Evolutionary conservation across 1,140 invertebrate genomes (phyloP).

Genomic region (Cataglyphis hispanica): DNA sequence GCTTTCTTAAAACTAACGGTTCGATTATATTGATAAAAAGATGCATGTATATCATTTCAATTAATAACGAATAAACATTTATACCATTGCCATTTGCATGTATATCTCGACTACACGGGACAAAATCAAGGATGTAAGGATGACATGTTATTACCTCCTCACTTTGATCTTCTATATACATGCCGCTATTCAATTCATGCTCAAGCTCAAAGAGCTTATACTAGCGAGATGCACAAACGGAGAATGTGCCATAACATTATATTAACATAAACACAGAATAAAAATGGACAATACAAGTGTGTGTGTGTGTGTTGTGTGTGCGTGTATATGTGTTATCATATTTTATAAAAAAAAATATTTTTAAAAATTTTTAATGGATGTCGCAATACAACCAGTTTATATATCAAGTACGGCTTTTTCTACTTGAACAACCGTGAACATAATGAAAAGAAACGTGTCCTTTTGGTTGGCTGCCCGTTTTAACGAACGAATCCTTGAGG

Average conservation of each 20-base stretch:
- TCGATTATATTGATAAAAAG: neutral
- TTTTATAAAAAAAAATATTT: neutral
- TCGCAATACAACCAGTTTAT: neutral
- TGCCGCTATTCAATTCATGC: neutral
- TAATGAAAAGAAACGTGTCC: conserved; percentile 64
- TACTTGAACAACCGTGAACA: conserved; percentile 18
- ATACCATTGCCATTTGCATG: neutral
- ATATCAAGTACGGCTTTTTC: conserved; percentile 33
- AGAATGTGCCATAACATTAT: too few relatives aligned
- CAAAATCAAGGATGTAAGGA: neutral
- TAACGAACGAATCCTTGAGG: conserved; percentile 70
- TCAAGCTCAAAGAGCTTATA: neutral
- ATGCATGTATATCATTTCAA: conserved; percentile 14
- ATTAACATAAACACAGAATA: neutral
- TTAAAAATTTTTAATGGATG: neutral
- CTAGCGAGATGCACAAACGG: neutral
- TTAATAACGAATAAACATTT: conserved; percentile 5
- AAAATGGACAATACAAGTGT: neutral
- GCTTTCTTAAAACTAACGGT: neutral
- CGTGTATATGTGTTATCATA: neutral
- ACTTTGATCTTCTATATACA: neutral
- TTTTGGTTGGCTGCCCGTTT: conserved; percentile 55
- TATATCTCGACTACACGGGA: neutral
- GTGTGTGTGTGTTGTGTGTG: neutral
- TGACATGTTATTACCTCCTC: conserved; percentile 2